Evolutionary conservation across 1,140 invertebrate species (phyloP).

Genomic region (Melipona quadrifasciata): DNA sequence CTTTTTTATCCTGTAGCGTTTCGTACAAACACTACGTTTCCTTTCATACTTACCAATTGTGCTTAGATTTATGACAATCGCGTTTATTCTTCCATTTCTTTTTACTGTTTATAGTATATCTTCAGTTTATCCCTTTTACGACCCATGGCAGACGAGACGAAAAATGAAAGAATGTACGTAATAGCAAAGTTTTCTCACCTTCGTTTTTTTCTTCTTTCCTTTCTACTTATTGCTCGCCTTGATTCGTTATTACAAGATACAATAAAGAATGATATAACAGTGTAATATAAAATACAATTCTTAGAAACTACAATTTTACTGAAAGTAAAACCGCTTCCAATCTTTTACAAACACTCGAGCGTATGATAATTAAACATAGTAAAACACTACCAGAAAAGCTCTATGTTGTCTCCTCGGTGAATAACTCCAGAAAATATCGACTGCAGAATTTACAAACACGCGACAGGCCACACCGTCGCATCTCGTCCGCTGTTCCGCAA

Average conservation of each 20-base stretch:
- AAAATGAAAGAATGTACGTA: neutral
- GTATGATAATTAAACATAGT: no score
- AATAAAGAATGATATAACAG: no score
- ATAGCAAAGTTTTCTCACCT: neutral
- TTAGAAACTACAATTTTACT: no score
- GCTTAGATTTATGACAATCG: neutral
- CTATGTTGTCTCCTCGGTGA: no score
- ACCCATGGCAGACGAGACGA: neutral
- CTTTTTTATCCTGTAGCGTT: no score
- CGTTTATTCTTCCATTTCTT: neutral
- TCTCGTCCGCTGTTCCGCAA: accelerated
- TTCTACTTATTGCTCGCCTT: neutral
- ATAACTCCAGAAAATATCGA: neutral
- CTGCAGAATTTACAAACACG: neutral
- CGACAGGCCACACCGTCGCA: no score
- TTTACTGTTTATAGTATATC: neutral
- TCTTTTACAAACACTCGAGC: no score
- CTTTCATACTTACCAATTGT: neutral
- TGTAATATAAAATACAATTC: no score
- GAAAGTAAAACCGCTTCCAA: no score
- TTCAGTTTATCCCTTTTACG: neutral
- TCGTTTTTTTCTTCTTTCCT: neutral
- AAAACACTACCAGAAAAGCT: neutral
- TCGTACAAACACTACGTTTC: no score
- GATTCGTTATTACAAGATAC: no score